Conservation (phyloP, 2,113 vertebrate species). For the Melanerpes aurifrons region DNA sequence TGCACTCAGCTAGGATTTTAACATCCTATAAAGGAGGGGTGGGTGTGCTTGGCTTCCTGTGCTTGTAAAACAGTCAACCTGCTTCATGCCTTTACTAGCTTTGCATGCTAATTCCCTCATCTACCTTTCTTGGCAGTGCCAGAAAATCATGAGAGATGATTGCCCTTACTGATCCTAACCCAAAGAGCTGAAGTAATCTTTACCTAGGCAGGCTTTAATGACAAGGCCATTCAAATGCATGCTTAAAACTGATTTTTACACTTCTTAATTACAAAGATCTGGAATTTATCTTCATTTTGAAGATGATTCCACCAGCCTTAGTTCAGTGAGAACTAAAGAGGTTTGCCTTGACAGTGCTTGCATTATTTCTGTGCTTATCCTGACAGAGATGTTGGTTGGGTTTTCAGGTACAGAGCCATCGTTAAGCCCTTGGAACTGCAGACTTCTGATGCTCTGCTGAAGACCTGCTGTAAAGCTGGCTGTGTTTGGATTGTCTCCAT, state of each 20-base stretch:
- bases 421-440: slow-evolving; percentile 83
- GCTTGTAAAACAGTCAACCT: not conserved
- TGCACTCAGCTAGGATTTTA: not conserved
- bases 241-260: not conserved
- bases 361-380: not conserved
- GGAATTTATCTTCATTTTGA: not conserved
- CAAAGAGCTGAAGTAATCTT: not conserved
- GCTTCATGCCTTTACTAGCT: not conserved
- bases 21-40: not conserved
- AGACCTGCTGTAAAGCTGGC: slow-evolving; percentile 80
- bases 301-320: not conserved
- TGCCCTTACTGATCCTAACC: not conserved
- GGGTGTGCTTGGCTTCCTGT: not conserved
- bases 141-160: not conserved
- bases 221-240: not conserved
- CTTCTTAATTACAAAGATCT: not conserved
- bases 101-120: not conserved
- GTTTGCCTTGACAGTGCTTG: not conserved
- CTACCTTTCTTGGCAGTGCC: not conserved
- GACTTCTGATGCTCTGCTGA: slow-evolving; percentile 77
- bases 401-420: slow-evolving; percentile 80
- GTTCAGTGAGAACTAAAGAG: not conserved
- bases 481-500: slow-evolving; percentile 81
- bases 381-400: slow-evolving; percentile 8
- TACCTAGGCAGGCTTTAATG: not conserved